Percentiles rank a stretch among this genome's conserved stretches.
These are phyloP conservation scores for Taenioides sp. DNA, from an alignment of 2,797 vertebrate genomes.

Conservation along the genomic window DNA sequence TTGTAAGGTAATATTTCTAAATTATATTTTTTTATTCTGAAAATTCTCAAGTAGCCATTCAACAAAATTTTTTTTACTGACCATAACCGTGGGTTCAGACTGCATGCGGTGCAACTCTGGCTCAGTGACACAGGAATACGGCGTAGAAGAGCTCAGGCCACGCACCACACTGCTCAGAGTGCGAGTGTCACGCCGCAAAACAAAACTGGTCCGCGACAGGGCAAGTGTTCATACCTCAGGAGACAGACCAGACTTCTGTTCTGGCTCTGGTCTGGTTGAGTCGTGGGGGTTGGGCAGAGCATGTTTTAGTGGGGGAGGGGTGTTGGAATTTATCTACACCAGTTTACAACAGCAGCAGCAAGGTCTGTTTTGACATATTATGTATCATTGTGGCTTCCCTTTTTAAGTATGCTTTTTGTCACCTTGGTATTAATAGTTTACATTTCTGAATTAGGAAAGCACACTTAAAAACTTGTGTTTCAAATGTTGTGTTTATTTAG, in stretches of 20 bases:
- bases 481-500: not conserved
- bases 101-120: no score
- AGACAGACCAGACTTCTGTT: not conserved
- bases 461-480: not conserved
- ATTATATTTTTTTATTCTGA: no score
- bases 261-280: not conserved
- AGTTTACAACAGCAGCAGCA: not conserved
- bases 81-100: no score
- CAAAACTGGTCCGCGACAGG: not conserved
- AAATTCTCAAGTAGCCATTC: no score
- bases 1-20: no score
- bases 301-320: conserved; percentile 1
- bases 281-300: not conserved
- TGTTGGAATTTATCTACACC: not conserved
- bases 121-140: no score
- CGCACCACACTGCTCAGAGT: no score
- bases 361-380: not conserved
- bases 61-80: no score
- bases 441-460: not conserved
- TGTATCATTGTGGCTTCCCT: not conserved
- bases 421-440: no score
- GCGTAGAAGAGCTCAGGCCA: no score
- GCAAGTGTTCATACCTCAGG: not conserved
- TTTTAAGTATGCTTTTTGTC: no score
- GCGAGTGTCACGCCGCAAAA: no score